Evolutionary conservation across 2,888 invertebrate species (phyloP).

Genomic region (Drosophila buzzatii): DNA sequence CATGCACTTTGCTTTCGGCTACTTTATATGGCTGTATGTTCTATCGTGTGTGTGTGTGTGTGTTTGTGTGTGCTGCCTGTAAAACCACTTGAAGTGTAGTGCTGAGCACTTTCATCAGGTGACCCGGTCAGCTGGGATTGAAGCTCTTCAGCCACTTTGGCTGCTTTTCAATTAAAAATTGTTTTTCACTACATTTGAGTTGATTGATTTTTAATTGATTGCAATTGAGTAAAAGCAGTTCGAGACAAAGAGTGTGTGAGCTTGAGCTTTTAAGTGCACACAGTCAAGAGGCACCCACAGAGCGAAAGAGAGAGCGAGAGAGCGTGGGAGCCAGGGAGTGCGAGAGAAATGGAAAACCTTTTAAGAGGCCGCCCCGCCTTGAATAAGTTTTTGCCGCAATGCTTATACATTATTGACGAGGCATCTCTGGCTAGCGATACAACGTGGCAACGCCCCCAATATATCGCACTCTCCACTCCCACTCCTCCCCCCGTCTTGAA

Average conservation of each 20-base stretch:
- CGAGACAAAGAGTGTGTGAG: slow-evolving; percentile 41
- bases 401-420: slow-evolving; percentile 72
- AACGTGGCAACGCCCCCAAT: slow-evolving; percentile 28
- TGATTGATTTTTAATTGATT: slow-evolving; percentile 81
- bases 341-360: slow-evolving; percentile 46
- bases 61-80: slow-evolving; percentile 26
- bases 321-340: neutral
- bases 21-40: slow-evolving; percentile 32
- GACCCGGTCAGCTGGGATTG: slow-evolving; percentile 54
- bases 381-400: slow-evolving; percentile 60
- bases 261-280: slow-evolving; percentile 34
- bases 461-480: neutral
- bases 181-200: slow-evolving; percentile 81
- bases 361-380: slow-evolving; percentile 36
- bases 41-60: slow-evolving; percentile 7
- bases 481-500: neutral
- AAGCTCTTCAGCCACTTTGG: slow-evolving; percentile 24
- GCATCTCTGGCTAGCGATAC: slow-evolving; percentile 34
- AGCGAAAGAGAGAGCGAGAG: neutral
- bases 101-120: slow-evolving; percentile 49
- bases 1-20: slow-evolving; percentile 72
- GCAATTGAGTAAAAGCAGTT: slow-evolving; percentile 64
- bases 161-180: slow-evolving; percentile 79
- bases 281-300: slow-evolving; percentile 25
- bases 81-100: slow-evolving; percentile 61